Conservation (phyloP, 2,113 vertebrate species). For the Notarius lentiginosus region DNA sequence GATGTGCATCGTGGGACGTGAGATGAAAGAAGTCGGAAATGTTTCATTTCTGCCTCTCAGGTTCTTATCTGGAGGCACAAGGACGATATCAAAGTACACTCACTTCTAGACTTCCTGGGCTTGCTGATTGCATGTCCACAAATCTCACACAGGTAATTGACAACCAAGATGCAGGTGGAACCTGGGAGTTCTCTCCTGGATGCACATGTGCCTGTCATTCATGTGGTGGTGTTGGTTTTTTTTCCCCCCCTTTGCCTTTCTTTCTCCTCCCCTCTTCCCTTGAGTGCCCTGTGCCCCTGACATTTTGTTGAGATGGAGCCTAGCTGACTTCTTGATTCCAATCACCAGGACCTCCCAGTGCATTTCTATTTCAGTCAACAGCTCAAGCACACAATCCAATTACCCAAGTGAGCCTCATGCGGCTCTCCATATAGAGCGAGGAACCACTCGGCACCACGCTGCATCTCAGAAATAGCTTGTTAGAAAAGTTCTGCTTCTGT, state of each 20-base stretch:
- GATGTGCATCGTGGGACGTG: slow-evolving; percentile 34
- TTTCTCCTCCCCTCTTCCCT: too few relatives aligned
- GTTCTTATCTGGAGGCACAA: slow-evolving; percentile 36
- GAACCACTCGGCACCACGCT: slow-evolving; percentile 29
- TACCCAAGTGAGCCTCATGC: slow-evolving; percentile 39
- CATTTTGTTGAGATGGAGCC: slow-evolving; percentile 52
- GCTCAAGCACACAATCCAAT: slow-evolving; percentile 61
- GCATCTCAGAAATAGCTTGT: slow-evolving; percentile 47
- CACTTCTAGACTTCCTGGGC: not conserved
- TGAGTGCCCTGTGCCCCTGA: slow-evolving; percentile 31
- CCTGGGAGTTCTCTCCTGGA: not conserved
- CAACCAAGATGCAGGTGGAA: slow-evolving; percentile 13
- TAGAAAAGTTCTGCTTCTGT: slow-evolving; percentile 51
- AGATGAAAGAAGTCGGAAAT: slow-evolving; percentile 45
- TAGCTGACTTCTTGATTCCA: slow-evolving; percentile 46
- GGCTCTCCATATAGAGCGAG: slow-evolving; percentile 31
- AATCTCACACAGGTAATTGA: not conserved
- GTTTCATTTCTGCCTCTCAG: slow-evolving; percentile 34
- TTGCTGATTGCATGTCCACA: slow-evolving; percentile 19
- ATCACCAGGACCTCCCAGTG: slow-evolving; percentile 49
- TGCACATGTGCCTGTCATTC: not conserved
- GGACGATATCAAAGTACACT: slow-evolving; percentile 21
- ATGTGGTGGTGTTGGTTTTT: not conserved
- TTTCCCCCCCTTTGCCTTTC: not conserved
- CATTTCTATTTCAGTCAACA: slow-evolving; percentile 55